Evolutionary conservation across 2,797 vertebrate genomes (phyloP).

Genomic region (Enteromius afrohamiltoni): DNA sequence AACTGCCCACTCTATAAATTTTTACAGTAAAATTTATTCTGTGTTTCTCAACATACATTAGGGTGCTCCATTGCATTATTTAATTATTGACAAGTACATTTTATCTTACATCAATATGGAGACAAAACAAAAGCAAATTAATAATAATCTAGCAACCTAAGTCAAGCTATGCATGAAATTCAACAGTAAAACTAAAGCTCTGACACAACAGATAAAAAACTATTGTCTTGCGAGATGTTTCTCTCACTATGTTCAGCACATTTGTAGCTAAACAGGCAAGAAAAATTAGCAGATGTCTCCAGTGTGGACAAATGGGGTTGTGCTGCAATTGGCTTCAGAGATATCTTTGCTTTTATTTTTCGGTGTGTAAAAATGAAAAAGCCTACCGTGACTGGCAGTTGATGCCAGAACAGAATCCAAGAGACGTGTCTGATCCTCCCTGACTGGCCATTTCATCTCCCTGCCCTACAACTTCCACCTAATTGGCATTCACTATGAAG

Average conservation of each 20-base stretch:
- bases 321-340: conserved; percentile 12
- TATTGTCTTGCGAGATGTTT: conserved; percentile 22
- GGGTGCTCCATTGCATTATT: background rate
- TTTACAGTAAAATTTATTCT: background rate
- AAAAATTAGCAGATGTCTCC: conserved; percentile 32
- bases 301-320: conserved; percentile 42
- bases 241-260: conserved; percentile 10
- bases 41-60: background rate
- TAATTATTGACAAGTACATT: background rate
- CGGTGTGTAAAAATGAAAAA: conserved; percentile 32
- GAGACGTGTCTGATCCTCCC: conserved; percentile 26
- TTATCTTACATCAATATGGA: background rate
- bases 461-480: conserved; percentile 30
- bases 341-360: conserved; percentile 32
- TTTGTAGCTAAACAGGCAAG: conserved; percentile 28
- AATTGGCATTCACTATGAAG: conserved; percentile 48
- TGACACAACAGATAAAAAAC: conserved; percentile 7
- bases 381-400: conserved; percentile 30
- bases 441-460: conserved; percentile 33
- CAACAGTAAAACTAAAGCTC: background rate
- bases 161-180: conserved; percentile 29
- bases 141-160: conserved; percentile 24
- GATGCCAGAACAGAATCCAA: conserved; percentile 24
- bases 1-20: background rate
- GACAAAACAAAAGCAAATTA: conserved; percentile 3